phyloP scores from a whole-genome alignment of 2,888 invertebrate genomes.

The Endotricha flammealis region DNA sequence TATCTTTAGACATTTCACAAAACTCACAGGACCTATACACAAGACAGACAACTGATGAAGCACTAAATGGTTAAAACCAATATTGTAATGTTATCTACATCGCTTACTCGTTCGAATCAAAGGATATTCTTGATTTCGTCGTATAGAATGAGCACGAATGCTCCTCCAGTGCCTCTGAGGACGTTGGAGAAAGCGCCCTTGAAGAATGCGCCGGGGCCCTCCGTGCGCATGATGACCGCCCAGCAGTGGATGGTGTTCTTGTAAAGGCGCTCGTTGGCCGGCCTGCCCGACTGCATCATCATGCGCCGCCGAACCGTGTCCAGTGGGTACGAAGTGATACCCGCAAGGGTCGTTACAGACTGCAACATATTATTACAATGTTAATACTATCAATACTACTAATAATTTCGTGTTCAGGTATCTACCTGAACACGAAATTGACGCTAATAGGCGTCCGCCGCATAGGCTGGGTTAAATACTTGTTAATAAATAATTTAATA shows the following conservation, averaged over 20 bases:
- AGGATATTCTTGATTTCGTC: conserved; percentile 88
- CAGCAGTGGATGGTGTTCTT: conserved; percentile 95
- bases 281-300: conserved; percentile 98
- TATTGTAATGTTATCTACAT: too few relatives aligned
- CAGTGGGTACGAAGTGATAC: conserved; percentile 95
- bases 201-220: conserved; percentile 93
- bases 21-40: too few relatives aligned
- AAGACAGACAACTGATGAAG: too few relatives aligned
- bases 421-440: too few relatives aligned
- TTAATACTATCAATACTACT: too few relatives aligned
- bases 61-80: too few relatives aligned
- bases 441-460: too few relatives aligned
- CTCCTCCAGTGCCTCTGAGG: conserved; percentile 94
- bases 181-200: conserved; percentile 97
- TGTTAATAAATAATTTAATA: not conserved
- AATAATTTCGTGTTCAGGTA: too few relatives aligned
- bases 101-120: conserved; percentile 34
- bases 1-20: too few relatives aligned
- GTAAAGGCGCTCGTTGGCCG: conserved; percentile 86
- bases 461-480: not conserved
- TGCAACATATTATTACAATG: too few relatives aligned
- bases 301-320: conserved; percentile 96
- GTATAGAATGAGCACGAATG: conserved; percentile 93
- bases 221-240: conserved; percentile 85
- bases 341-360: conserved; percentile 86